A percentile compares a stretch with the other conserved stretches of the same genome.
phyloP scores from a whole-genome alignment of 2,113 vertebrate genomes.

The Prionailurus viverrinus region DNA sequence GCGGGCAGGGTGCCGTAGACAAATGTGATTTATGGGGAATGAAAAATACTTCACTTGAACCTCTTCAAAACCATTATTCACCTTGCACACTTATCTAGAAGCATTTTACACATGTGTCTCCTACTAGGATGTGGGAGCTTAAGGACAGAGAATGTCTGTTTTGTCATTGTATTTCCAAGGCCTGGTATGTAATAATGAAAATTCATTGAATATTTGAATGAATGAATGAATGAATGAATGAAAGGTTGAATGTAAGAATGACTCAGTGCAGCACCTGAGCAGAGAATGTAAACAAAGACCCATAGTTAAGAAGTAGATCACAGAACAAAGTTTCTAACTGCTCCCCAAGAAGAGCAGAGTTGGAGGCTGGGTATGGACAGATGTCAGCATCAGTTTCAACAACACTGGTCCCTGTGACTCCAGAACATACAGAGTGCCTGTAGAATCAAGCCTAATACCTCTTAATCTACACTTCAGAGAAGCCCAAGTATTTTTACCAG shows the following conservation, averaged over 20 bases:
- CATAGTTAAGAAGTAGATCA: background rate
- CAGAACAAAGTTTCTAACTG: background rate
- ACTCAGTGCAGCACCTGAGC: background rate
- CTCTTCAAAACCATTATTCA: background rate
- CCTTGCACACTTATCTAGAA: background rate
- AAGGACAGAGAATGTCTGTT: background rate
- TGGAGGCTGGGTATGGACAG: background rate
- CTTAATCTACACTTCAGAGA: background rate
- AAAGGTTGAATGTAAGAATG: background rate
- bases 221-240: background rate
- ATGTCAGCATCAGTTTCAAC: background rate
- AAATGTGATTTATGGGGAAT: background rate
- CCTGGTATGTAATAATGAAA: background rate
- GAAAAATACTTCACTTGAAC: background rate
- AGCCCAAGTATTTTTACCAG: background rate
- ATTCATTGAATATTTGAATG: background rate
- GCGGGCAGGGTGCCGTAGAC: background rate
- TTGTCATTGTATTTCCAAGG: background rate
- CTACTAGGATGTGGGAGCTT: background rate
- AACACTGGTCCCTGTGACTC: too few relatives aligned
- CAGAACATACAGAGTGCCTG: background rate
- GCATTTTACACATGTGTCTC: background rate
- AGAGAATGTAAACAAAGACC: background rate
- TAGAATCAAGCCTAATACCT: background rate
- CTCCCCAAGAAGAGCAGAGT: background rate